Conservation (phyloP, 1,140 invertebrate genomes). For the Drosophila littoralis region DNA sequence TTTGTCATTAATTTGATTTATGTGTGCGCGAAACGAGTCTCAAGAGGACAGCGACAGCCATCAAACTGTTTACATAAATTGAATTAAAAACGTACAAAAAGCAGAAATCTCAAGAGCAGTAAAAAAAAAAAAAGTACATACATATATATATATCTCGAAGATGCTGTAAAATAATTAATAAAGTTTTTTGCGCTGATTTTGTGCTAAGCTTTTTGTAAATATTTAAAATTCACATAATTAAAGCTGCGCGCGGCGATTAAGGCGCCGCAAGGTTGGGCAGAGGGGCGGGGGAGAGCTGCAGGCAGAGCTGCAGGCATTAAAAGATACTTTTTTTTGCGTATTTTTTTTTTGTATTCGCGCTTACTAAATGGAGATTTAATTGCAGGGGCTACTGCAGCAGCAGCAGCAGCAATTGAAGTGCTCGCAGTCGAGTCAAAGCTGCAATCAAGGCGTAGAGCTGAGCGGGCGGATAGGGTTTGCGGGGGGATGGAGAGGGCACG, state of each 20-base stretch:
- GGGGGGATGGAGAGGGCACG: neutral
- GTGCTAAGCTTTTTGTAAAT: slow-evolving; percentile 79
- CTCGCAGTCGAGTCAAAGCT: slow-evolving; percentile 45
- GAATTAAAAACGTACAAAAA: slow-evolving; percentile 69
- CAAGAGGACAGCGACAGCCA: slow-evolving; percentile 59
- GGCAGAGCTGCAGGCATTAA: slow-evolving; percentile 50
- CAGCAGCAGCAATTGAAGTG: slow-evolving; percentile 28
- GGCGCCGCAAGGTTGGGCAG: slow-evolving; percentile 2
- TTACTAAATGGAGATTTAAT: slow-evolving; percentile 82
- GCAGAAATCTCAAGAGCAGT: slow-evolving; percentile 39
- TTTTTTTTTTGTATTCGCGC: slow-evolving; percentile 61
- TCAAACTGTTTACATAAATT: slow-evolving; percentile 80
- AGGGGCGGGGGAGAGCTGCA: neutral
- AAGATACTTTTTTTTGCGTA: too few species aligned
- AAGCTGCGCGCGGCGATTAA: slow-evolving; percentile 70
- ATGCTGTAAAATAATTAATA: slow-evolving; percentile 82
- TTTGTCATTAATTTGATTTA: slow-evolving; percentile 82
- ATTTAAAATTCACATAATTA: slow-evolving; percentile 83
- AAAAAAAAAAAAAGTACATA: slow-evolving; percentile 35
- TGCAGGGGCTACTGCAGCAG: slow-evolving; percentile 71
- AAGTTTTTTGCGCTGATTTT: slow-evolving; percentile 80
- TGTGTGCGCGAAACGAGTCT: slow-evolving; percentile 64
- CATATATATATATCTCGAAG: slow-evolving; percentile 43
- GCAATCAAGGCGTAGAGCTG: slow-evolving; percentile 58
- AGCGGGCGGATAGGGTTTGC: too few species aligned